Conservation (phyloP, 1,140 invertebrate species). For the Ganaspis sp. region DNA sequence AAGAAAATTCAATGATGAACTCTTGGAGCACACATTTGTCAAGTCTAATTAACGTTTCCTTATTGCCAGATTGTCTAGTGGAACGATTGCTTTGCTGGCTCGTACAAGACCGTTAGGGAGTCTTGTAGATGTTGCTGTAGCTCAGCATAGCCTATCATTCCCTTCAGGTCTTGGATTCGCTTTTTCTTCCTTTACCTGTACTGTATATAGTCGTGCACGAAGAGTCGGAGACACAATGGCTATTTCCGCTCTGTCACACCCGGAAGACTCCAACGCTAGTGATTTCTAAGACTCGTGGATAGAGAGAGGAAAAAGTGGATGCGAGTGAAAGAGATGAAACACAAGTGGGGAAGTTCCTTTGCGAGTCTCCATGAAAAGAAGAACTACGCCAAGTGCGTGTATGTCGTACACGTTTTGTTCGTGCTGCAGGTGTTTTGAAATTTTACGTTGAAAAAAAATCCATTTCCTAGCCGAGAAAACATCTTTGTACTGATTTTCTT, state of each 20-base stretch:
- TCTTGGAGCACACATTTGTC: constrained; percentile 9
- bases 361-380: background rate
- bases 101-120: background rate
- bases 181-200: constrained; percentile 29
- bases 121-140: background rate
- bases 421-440: constrained; percentile 8
- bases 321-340: constrained; percentile 32
- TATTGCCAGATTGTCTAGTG: constrained; percentile 22
- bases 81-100: background rate
- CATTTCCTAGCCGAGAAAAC: background rate
- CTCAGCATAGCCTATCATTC: constrained; percentile 8
- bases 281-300: constrained; percentile 55
- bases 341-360: background rate
- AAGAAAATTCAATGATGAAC: background rate
- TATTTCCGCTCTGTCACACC: constrained; percentile 64
- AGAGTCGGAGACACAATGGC: constrained; percentile 56
- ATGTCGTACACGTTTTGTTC: background rate
- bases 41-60: constrained; percentile 26
- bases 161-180: constrained; percentile 16
- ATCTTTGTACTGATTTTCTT: background rate
- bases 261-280: constrained; percentile 54
- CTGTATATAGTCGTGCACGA: constrained; percentile 39
- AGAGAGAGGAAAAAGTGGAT: constrained; percentile 30
- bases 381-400: constrained; percentile 8
- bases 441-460: background rate